Evolutionary conservation across 2,113 vertebrate species (phyloP), one percentile per base, ranked within the genome.

Genomic region (Opisthocomus hoazin): DNA sequence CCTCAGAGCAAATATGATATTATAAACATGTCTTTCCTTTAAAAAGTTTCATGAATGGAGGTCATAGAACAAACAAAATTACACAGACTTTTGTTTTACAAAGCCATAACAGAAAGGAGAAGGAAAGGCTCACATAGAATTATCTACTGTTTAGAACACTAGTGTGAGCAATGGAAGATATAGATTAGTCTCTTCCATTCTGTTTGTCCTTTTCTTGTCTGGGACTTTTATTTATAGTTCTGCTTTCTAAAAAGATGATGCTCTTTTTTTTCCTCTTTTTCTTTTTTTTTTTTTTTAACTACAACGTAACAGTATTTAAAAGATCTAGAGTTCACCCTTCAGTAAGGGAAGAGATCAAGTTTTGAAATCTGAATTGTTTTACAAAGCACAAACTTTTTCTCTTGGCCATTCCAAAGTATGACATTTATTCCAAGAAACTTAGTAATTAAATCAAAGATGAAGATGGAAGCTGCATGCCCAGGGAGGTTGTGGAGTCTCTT

Each of bases 201-300:
- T 51, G 2, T 77, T 73, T 77, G 39, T 60, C 36, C 4, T 69
- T 77, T 74, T 78, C 78, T 69, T 22, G 77, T 77, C 32, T 58
- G 15, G 11, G 48, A 7, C 27, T 91, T 90, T 13, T 68, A 14
- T n/a, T 56, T 81, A 48, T 36, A 27, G 4, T 56, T 78, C 30
- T 74, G 17, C 5, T 74, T 69, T 77, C n/a, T 69, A 64, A 73
- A 77, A 7, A 27, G 29, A 10, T 23, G 5, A 37, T 39, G 7
- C 2, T 10, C 10, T 45, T 48, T 36, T 15, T 58, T 29, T 14
- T 24, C 1, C 0, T 3, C 6, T 15, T 23, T 41, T 2, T 24
- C 1, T 14, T 17, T 32, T 53, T 57, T 58, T 12, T 6, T 30
- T 39, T 37, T 65, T 73, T 69, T n/a, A 30, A 32, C 6, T 61